A percentile compares a stretch with the other conserved stretches of the same genome.
These are phyloP conservation scores for Hyphantria cunea DNA, from an alignment of 1,140 invertebrate species.

Conservation along the genomic window DNA sequence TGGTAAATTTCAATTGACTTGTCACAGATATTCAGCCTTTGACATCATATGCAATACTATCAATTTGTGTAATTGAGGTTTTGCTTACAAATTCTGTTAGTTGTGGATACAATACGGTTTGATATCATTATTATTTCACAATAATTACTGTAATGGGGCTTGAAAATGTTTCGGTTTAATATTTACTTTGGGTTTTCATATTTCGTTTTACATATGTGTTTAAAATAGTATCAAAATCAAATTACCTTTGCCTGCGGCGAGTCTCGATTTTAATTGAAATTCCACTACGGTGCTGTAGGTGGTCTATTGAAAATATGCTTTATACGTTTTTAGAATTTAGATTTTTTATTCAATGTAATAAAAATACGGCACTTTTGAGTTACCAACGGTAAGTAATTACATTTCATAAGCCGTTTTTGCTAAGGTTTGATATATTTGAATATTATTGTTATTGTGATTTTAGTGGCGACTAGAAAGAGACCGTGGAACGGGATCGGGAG, in stretches of 20 bases:
- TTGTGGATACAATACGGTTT: neutral
- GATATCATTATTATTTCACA: too few species aligned
- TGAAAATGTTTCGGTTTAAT: neutral
- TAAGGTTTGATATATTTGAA: too few species aligned
- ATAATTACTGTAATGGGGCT: too few species aligned
- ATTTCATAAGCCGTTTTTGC: too few species aligned
- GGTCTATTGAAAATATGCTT: neutral
- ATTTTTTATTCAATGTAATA: neutral
- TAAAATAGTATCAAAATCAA: neutral
- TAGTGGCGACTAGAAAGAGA: too few species aligned
- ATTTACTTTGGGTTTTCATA: neutral
- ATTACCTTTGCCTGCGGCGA: neutral
- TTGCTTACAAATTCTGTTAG: neutral
- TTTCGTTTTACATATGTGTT: neutral
- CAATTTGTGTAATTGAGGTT: slow-evolving; percentile 1
- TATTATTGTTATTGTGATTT: too few species aligned
- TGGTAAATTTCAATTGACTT: neutral
- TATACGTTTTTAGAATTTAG: neutral
- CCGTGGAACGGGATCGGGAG: too few species aligned
- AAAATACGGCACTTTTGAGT: too few species aligned
- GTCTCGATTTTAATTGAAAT: neutral
- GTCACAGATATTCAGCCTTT: neutral
- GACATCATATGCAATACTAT: neutral
- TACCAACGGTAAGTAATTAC: too few species aligned
- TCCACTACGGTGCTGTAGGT: neutral